These are phyloP conservation scores for Oryzias javanicus DNA, from an alignment of 2,113 vertebrate genomes.

Conservation along the genomic window DNA sequence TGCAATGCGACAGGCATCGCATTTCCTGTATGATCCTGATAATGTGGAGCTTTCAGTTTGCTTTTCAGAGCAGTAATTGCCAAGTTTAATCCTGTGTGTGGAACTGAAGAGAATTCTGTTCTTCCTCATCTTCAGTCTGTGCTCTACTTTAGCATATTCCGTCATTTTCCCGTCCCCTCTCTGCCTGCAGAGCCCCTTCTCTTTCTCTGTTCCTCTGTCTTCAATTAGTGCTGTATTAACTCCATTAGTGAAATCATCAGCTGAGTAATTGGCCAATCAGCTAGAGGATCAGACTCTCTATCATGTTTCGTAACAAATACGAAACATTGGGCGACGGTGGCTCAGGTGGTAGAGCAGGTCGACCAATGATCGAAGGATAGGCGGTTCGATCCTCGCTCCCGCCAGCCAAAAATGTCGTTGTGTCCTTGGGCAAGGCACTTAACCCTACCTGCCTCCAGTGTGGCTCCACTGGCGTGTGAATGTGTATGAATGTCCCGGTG, in stretches of 20 bases:
- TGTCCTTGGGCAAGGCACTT: too few species aligned
- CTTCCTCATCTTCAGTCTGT: conserved; percentile 15
- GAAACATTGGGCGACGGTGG: too few species aligned
- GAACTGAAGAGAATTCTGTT: background rate
- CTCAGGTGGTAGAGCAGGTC: too few species aligned
- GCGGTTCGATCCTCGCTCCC: too few species aligned
- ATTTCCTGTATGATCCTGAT: background rate
- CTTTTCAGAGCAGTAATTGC: conserved; percentile 23
- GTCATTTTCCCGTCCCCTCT: background rate
- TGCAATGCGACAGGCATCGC: conserved; percentile 5
- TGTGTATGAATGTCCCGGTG: too few species aligned
- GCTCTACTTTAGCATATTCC: conserved; percentile 1
- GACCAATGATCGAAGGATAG: too few species aligned
- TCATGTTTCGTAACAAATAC: conserved; percentile 57
- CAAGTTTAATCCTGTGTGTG: conserved; percentile 18
- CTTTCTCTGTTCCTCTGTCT: conserved; percentile 28
- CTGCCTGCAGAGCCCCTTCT: background rate
- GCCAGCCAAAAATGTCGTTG: too few species aligned
- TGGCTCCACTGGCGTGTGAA: too few species aligned
- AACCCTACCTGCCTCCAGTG: too few species aligned
- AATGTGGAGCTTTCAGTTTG: conserved; percentile 9
- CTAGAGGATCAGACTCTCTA: conserved; percentile 43
- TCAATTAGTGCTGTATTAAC: conserved; percentile 48
- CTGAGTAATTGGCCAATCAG: conserved; percentile 49
- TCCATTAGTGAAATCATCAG: conserved; percentile 52